Evolutionary conservation across 1,140 invertebrate species (phyloP).

Genomic region (Plectrocnemia conspersa): DNA sequence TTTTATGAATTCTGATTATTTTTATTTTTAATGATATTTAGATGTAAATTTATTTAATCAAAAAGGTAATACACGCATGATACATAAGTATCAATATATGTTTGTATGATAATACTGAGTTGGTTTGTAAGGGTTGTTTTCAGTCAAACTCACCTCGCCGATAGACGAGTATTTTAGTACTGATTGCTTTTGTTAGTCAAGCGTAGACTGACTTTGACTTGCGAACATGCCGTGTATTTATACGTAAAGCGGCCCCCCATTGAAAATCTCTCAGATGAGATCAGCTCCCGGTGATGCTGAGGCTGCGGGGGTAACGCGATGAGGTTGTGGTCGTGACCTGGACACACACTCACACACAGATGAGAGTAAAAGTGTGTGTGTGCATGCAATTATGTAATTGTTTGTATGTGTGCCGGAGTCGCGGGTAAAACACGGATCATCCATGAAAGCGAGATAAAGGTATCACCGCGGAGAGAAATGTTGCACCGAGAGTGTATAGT

Average conservation of each 20-base stretch:
- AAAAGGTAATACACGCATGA: no score
- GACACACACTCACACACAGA: neutral
- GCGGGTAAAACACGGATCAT: conserved; percentile 5
- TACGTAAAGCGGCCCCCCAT: neutral
- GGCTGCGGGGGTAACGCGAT: neutral
- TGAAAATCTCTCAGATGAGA: neutral
- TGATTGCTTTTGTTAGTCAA: conserved; percentile 15
- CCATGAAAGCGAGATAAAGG: conserved; percentile 11
- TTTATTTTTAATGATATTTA: no score
- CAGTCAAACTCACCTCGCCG: conserved; percentile 13
- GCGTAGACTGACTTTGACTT: conserved; percentile 9
- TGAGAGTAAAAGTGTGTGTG: neutral
- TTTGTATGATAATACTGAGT: no score
- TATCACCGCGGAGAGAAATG: conserved; percentile 11
- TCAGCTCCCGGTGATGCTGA: conserved; percentile 6
- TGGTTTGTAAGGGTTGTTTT: no score
- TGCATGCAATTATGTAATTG: conserved; percentile 7
- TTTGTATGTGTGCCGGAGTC: neutral
- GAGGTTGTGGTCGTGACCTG: conserved; percentile 9
- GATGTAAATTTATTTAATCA: no score
- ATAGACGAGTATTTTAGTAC: conserved; percentile 2
- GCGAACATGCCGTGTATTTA: conserved; percentile 4
- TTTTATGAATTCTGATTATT: no score
- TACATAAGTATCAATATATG: no score
- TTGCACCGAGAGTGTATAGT: no score